A percentile compares a stretch with the other conserved stretches of the same genome.
These are phyloP conservation scores for Liparis tanakae DNA, from an alignment of 2,797 vertebrate species.

Conservation along the genomic window DNA sequence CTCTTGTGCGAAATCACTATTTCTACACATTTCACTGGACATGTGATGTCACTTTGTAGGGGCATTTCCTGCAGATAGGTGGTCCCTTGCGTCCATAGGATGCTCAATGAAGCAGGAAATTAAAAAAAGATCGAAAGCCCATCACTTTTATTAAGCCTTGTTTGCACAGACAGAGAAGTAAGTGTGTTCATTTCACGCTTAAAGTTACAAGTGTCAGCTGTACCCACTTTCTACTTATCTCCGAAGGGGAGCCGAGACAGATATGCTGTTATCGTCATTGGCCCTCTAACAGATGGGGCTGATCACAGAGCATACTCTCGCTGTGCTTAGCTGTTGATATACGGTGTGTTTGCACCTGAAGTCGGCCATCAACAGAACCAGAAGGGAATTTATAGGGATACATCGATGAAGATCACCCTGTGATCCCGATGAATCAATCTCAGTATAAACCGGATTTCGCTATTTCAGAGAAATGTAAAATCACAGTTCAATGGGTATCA, in stretches of 20 bases:
- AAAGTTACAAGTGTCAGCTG: conserved; percentile 72
- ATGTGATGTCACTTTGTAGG: conserved; percentile 66
- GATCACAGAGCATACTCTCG: conserved; percentile 53
- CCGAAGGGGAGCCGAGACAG: conserved; percentile 38
- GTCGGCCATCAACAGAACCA: conserved; percentile 38
- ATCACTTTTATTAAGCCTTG: conserved; percentile 82
- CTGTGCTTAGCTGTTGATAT: conserved; percentile 46
- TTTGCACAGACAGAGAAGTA: conserved; percentile 78
- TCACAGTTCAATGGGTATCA: not conserved
- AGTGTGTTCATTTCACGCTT: conserved; percentile 76
- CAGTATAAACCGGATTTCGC: conserved; percentile 10
- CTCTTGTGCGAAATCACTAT: conserved; percentile 42
- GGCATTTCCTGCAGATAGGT: conserved; percentile 69
- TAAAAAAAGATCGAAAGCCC: conserved; percentile 81
- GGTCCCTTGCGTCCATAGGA: conserved; percentile 65
- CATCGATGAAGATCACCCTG: conserved; percentile 23
- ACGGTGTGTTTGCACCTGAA: conserved; percentile 40
- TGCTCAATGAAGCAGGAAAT: conserved; percentile 82
- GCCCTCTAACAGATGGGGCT: conserved; percentile 51
- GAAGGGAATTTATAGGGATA: conserved; percentile 43
- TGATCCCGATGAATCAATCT: conserved; percentile 39
- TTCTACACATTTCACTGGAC: conserved; percentile 43
- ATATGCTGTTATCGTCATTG: conserved; percentile 41
- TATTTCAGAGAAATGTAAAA: conserved; percentile 13
- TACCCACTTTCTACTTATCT: conserved; percentile 52